Percentiles rank a stretch among this genome's conserved stretches.
These are phyloP conservation scores for Isoperla grammatica DNA, from an alignment of 2,888 invertebrate species.

Conservation along the genomic window DNA sequence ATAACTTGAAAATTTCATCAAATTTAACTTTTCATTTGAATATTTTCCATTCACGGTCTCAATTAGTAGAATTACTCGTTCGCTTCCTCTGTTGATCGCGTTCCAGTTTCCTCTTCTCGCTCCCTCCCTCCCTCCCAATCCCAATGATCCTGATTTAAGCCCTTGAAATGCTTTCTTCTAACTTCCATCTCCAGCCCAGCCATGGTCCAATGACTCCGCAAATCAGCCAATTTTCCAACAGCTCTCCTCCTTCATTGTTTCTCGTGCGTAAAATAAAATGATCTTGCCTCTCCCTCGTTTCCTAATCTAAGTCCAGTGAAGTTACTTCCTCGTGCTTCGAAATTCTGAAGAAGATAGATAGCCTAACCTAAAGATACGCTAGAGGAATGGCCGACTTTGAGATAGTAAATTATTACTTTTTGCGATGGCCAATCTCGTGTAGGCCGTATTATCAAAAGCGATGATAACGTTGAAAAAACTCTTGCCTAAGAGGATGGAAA, in stretches of 20 bases:
- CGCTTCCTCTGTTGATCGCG: background rate
- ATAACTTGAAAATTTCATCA: too few species aligned
- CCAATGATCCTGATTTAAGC: constrained; percentile 13
- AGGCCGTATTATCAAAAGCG: too few species aligned
- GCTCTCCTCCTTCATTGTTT: constrained; percentile 21
- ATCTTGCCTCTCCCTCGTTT: constrained; percentile 6
- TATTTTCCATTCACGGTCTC: constrained; percentile 3
- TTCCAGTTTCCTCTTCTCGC: background rate
- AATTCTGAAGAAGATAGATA: constrained; percentile 9
- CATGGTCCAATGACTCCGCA: constrained; percentile 21
- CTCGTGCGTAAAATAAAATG: constrained; percentile 26
- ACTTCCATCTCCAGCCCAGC: constrained; percentile 9
- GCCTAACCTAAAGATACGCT: background rate
- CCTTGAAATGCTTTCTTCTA: constrained; percentile 7
- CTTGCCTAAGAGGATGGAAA: too few species aligned
- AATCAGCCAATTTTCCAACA: constrained; percentile 27
- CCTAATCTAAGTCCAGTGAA: constrained; percentile 4
- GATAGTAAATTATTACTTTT: too few species aligned
- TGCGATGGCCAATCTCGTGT: too few species aligned
- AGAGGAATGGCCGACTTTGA: too few species aligned
- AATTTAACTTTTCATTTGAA: constrained; percentile 10
- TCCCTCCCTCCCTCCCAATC: constrained; percentile 1
- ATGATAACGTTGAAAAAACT: too few species aligned
- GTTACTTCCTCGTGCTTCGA: background rate
- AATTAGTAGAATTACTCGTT: constrained; percentile 7